Conservation (phyloP, 2,113 vertebrate genomes). For the Forbesichthys papilliferus region DNA sequence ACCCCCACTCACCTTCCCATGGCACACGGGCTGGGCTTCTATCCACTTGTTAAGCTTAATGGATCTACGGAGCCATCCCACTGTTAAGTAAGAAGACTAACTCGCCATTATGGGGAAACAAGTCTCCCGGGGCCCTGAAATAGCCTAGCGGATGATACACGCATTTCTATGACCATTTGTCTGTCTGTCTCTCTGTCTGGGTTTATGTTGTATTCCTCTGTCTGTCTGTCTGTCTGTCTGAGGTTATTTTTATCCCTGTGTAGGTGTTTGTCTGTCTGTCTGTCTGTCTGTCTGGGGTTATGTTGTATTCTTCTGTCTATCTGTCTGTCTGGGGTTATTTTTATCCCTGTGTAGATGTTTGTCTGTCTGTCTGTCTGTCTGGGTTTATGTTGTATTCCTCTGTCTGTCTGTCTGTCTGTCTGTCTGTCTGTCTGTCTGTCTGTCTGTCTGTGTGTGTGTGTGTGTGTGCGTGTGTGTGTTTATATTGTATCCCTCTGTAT, state of each 20-base stretch:
- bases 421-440: conserved; percentile 6
- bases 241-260: neutral
- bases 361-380: conserved; percentile 16
- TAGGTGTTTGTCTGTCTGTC: neutral
- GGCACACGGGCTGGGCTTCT: conserved; percentile 45
- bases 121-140: conserved; percentile 58
- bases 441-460: conserved; percentile 9
- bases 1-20: conserved; percentile 77
- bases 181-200: conserved; percentile 12
- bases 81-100: conserved; percentile 67
- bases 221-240: conserved; percentile 6
- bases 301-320: conserved; percentile 3
- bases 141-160: conserved; percentile 43
- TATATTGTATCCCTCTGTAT: neutral
- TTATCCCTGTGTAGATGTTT: neutral
- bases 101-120: conserved; percentile 68
- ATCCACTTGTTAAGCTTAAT: conserved; percentile 69
- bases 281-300: neutral
- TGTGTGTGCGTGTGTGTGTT: too few relatives aligned
- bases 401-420: conserved; percentile 4
- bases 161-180: conserved; percentile 50
- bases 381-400: neutral
- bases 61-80: conserved; percentile 59
- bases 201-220: neutral
- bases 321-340: neutral